These are phyloP conservation scores for Thinocorus orbignyianus DNA, from an alignment of 2,113 vertebrate genomes.

Conservation along the genomic window DNA sequence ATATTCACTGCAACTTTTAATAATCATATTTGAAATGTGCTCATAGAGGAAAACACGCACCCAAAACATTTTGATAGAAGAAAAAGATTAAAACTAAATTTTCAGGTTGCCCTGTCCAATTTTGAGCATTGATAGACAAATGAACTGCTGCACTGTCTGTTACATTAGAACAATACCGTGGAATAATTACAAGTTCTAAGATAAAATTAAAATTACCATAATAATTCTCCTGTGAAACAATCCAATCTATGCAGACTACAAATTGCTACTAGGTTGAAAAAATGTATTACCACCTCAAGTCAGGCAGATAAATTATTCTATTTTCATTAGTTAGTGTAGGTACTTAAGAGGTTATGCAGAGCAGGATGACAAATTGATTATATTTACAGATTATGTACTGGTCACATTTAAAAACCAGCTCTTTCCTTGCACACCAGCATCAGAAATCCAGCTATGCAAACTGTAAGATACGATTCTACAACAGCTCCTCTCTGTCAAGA, in stretches of 20 bases:
- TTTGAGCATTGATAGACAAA: slow-evolving; percentile 35
- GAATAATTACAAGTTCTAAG: slow-evolving; percentile 53
- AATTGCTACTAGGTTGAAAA: slow-evolving; percentile 32
- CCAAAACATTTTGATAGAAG: neutral
- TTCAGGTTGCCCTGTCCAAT: slow-evolving; percentile 24
- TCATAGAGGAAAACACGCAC: neutral
- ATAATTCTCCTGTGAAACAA: slow-evolving; percentile 64
- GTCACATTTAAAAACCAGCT: slow-evolving; percentile 1
- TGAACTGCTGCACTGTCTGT: neutral
- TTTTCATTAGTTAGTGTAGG: slow-evolving; percentile 7
- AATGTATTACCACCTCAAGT: slow-evolving; percentile 38
- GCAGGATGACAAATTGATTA: slow-evolving; percentile 23
- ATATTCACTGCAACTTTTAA: neutral
- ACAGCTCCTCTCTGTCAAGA: neutral
- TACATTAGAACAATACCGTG: slow-evolving; percentile 46
- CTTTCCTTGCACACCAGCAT: neutral
- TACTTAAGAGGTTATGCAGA: slow-evolving; percentile 46
- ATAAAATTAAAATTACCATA: slow-evolving; percentile 70
- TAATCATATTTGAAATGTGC: neutral
- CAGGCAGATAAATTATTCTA: slow-evolving; percentile 49
- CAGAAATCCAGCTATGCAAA: neutral
- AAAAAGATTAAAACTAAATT: neutral
- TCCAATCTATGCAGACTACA: slow-evolving; percentile 18
- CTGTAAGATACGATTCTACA: neutral
- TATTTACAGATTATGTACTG: slow-evolving; percentile 33